Percentiles rank a stretch among this genome's conserved stretches.
Evolutionary conservation across 2,888 invertebrate genomes (phyloP).

Genomic region (Drosophila atroscutellata): DNA sequence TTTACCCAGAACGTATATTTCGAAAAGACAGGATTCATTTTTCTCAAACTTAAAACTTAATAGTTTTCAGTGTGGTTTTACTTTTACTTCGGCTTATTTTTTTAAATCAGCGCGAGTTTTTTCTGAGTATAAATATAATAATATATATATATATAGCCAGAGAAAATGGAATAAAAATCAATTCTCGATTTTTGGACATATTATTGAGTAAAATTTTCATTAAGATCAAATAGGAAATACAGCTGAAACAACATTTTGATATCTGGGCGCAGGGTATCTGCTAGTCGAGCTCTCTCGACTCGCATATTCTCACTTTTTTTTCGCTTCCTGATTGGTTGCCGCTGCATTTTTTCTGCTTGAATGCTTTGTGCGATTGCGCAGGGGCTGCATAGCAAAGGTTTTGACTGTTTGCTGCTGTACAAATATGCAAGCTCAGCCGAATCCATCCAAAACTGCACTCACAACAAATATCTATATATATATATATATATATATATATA

Average conservation of each 20-base stretch:
- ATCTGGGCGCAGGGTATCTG: background rate
- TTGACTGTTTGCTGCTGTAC: conserved; percentile 10
- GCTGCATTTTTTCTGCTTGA: conserved; percentile 82
- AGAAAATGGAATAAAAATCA: background rate
- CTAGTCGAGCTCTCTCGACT: background rate
- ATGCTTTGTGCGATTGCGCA: conserved; percentile 42
- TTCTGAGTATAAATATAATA: no score
- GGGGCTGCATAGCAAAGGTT: background rate
- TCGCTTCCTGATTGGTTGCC: conserved; percentile 55
- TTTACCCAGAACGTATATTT: background rate
- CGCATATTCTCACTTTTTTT: background rate
- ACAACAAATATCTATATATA: background rate
- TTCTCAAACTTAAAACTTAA: background rate
- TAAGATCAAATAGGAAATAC: background rate
- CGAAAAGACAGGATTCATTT: background rate
- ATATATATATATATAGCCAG: background rate
- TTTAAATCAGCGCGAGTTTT: no score
- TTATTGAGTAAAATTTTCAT: background rate
- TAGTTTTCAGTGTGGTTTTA: no score
- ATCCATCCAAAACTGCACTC: conserved; percentile 29
- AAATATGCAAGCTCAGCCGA: conserved; percentile 64
- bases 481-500: no score
- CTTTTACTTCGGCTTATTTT: no score
- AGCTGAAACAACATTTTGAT: background rate
- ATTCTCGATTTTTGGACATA: background rate